Conservation (phyloP, 2,888 invertebrate species). For the Petrolisthes cinctipes region DNA sequence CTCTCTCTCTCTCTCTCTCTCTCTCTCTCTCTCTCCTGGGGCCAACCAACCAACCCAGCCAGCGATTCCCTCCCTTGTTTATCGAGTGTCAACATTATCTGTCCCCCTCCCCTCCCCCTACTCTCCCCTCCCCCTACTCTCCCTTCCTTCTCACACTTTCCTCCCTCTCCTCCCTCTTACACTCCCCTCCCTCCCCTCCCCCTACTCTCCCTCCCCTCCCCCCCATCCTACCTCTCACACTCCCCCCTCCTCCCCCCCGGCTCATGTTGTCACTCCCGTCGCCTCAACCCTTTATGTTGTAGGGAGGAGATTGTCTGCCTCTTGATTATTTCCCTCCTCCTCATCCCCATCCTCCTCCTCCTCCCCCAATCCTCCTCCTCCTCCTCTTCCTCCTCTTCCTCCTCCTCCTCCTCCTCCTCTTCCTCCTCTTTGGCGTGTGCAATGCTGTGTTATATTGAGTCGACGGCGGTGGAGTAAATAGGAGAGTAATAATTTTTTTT, state of each 20-base stretch:
- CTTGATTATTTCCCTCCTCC: neutral
- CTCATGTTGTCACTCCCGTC: neutral
- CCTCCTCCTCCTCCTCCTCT: conserved; percentile 10
- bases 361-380: neutral
- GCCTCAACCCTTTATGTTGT: neutral
- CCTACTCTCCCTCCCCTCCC: neutral
- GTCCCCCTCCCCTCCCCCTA: neutral
- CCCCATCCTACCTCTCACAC: neutral
- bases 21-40: neutral
- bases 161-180: neutral
- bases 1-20: conserved; percentile 10
- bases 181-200: neutral
- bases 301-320: neutral
- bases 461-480: too few species aligned
- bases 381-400: neutral
- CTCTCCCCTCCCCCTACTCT: too few species aligned
- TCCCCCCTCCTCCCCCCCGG: neutral
- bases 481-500: too few species aligned
- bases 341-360: neutral
- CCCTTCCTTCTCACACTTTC: too few species aligned
- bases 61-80: neutral
- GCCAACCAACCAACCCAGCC: too few species aligned
- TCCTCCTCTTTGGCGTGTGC: neutral
- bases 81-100: neutral
- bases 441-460: neutral